A percentile compares a stretch with the other conserved stretches of the same genome.
phyloP scores from a whole-genome alignment of 2,113 vertebrate species.

The Neolamprologus modestus region DNA sequence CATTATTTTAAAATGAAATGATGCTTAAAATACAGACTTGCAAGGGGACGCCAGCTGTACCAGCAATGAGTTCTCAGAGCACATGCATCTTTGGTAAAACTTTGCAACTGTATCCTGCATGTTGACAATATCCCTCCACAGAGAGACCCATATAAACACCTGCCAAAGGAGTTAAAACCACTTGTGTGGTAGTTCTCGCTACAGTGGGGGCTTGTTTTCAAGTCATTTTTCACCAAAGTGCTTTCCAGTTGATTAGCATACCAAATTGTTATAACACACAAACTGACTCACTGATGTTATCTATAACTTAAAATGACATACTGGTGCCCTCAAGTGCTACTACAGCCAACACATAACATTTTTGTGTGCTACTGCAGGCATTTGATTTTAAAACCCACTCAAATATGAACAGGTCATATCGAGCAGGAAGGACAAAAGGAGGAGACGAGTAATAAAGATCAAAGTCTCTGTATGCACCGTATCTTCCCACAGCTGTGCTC shows the following conservation, averaged over 20 bases:
- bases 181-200: neutral
- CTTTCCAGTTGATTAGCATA: neutral
- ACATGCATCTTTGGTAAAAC: neutral
- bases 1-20: neutral
- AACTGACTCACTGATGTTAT: neutral
- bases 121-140: neutral
- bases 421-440: neutral
- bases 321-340: neutral
- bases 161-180: neutral
- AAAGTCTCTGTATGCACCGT: neutral
- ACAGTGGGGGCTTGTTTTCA: neutral
- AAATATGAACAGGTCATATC: neutral
- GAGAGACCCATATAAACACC: neutral
- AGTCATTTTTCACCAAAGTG: neutral
- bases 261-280: neutral
- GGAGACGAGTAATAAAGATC: neutral
- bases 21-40: neutral
- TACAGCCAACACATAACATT: neutral
- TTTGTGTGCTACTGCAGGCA: neutral
- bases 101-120: neutral
- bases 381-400: neutral
- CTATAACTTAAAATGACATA: neutral
- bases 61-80: neutral
- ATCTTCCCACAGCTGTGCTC: constrained; percentile 7
- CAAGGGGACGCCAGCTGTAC: neutral